phyloP scores from a whole-genome alignment of 2,888 invertebrate species.

The Hoplodrina blanda region DNA sequence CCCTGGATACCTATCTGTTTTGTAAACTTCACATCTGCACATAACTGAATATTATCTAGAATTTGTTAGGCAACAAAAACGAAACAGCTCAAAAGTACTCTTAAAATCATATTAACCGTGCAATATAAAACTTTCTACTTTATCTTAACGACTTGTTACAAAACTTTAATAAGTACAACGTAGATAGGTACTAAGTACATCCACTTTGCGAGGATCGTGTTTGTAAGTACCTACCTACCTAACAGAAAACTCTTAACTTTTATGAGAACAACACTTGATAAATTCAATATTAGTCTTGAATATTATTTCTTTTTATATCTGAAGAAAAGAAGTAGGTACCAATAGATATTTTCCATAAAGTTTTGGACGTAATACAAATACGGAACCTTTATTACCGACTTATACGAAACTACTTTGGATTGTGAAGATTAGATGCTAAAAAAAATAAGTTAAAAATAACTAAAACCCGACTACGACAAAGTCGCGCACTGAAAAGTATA shows the following conservation, averaged over 20 bases:
- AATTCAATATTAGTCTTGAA: constrained; percentile 12
- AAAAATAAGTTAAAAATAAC: no score
- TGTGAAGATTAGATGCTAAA: no score
- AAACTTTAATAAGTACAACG: constrained; percentile 5
- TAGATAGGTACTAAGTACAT: neutral
- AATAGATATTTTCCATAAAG: no score
- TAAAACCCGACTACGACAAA: no score
- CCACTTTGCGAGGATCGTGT: constrained; percentile 3
- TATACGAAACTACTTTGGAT: no score
- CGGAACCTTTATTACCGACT: neutral
- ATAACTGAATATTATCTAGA: no score
- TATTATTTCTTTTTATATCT: neutral
- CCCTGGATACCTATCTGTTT: no score
- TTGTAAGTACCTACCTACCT: constrained; percentile 1
- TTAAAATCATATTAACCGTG: constrained; percentile 8
- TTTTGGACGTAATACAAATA: neutral
- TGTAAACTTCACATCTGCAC: no score
- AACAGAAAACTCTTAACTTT: neutral
- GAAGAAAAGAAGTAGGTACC: neutral
- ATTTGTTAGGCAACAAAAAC: neutral
- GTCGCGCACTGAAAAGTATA: no score
- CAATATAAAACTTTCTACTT: constrained; percentile 41
- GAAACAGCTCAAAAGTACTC: neutral
- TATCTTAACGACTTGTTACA: neutral
- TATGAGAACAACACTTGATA: constrained; percentile 21